Evolutionary conservation across 2,113 vertebrate species (phyloP), one percentile per base, ranked within the genome.

Genomic region (Cariama cristata): DNA sequence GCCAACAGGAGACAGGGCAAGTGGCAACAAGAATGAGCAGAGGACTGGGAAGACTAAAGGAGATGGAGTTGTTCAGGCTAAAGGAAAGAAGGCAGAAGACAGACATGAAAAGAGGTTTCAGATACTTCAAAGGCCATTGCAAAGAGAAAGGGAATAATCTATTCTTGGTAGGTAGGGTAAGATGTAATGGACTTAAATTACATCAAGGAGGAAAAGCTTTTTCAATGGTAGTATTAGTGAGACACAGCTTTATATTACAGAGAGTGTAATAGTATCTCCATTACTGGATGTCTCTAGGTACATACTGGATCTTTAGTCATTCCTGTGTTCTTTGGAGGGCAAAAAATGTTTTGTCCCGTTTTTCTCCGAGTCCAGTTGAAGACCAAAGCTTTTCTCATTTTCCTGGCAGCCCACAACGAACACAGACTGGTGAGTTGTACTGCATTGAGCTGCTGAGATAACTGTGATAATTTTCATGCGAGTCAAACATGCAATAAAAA

Each of bases 141-240:
- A 87, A 68, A 95, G 84, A 87, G 58, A 71, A 59, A 24, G 55
- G 40, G 28, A 93, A 72, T 87, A 16, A 66, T 91, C 76, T 92
- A 4, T 89, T 79, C 52, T 63, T 72, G n/a, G 56, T 91, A 66
- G 75, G 42, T 67, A 79, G 44, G 40, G 47, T 85, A 91, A 87
- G 77, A 81, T 84, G 45, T 96, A 96, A 96, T 94, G 86, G 91
- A 42, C 84, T 68, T 91, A 93, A 91, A 96, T 93, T 93, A 81
- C 80, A 87, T 93, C 84, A 93, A 44, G 69, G 52, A 94, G 44
- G 45, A 82, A 95, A 94, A 81, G 89, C 80, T 68, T 87, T 94
- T 94, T 88, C 96, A 79, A 93, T 93, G 89, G 84, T 79, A 68
- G 87, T 84, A 85, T 97, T 91, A 97, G 84, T 49, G 91, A 95